phyloP scores from a whole-genome alignment of 2,113 vertebrate genomes.

The Haliaeetus leucogaster region DNA sequence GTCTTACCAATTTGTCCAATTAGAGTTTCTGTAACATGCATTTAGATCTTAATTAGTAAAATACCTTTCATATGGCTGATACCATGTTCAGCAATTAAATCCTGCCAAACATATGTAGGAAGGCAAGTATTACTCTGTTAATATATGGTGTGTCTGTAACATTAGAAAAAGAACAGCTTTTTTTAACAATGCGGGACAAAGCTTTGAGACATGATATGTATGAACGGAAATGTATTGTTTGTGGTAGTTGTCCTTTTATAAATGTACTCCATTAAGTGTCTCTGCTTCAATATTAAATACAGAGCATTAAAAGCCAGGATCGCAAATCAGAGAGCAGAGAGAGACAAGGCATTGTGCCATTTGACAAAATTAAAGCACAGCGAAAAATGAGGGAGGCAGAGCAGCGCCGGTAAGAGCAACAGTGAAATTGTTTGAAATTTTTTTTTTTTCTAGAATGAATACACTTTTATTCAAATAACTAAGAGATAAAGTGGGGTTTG shows the following conservation, averaged over 20 bases:
- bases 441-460: too few relatives aligned
- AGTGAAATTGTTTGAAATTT: too few relatives aligned
- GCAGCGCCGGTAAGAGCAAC: conserved; percentile 79
- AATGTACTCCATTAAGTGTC: not conserved
- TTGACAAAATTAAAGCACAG: conserved; percentile 93
- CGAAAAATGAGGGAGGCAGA: conserved; percentile 89
- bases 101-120: not conserved
- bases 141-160: not conserved
- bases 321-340: conserved; percentile 89
- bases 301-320: conserved; percentile 92
- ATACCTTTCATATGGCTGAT: not conserved
- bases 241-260: not conserved
- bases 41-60: not conserved
- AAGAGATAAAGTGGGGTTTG: not conserved
- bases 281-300: not conserved
- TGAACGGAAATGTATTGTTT: not conserved
- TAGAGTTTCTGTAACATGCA: not conserved
- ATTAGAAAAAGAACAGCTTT: not conserved
- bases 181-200: not conserved
- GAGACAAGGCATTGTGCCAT: conserved; percentile 88
- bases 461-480: not conserved
- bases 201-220: not conserved
- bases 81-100: not conserved
- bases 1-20: not conserved
- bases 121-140: not conserved